Percentiles rank a stretch among this genome's conserved stretches.
Evolutionary conservation across 2,113 vertebrate genomes (phyloP).

Genomic region (Bambusicola thoracicus): DNA sequence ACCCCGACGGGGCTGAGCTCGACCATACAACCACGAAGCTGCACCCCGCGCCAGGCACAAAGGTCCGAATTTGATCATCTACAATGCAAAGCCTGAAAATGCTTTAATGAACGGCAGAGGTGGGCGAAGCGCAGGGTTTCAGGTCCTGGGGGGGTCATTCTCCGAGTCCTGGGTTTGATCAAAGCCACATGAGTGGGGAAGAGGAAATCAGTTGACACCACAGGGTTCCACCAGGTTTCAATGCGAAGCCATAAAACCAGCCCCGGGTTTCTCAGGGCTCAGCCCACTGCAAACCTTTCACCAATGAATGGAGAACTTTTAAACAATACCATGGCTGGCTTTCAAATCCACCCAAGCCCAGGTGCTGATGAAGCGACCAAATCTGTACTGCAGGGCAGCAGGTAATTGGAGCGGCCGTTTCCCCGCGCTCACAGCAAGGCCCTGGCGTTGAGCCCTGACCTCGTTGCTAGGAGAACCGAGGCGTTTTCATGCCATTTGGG

Average conservation of each 20-base stretch:
- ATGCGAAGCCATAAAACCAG: constrained; percentile 61
- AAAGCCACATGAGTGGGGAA: constrained; percentile 60
- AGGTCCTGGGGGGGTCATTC: constrained; percentile 13
- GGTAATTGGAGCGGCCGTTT: constrained; percentile 50
- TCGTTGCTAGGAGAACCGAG: constrained; percentile 58
- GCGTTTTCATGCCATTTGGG: constrained; percentile 29
- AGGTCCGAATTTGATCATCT: constrained; percentile 14
- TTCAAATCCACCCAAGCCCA: constrained; percentile 54
- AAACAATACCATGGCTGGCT: constrained; percentile 61
- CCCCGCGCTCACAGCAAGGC: neutral
- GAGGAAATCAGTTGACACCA: constrained; percentile 36
- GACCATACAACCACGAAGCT: neutral
- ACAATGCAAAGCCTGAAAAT: neutral
- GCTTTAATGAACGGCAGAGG: constrained; percentile 33
- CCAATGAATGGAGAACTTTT: constrained; percentile 36
- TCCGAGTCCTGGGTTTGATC: constrained; percentile 25
- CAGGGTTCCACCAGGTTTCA: constrained; percentile 63
- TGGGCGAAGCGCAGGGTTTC: constrained; percentile 28
- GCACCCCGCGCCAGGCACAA: neutral
- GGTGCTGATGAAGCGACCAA: constrained; percentile 44
- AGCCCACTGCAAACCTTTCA: constrained; percentile 47
- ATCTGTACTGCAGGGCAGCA: constrained; percentile 30
- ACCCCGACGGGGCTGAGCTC: neutral
- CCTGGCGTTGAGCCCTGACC: constrained; percentile 47
- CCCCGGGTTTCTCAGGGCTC: constrained; percentile 52